These are phyloP conservation scores for Menidia menidia DNA, from an alignment of 2,797 vertebrate species.

Conservation along the genomic window DNA sequence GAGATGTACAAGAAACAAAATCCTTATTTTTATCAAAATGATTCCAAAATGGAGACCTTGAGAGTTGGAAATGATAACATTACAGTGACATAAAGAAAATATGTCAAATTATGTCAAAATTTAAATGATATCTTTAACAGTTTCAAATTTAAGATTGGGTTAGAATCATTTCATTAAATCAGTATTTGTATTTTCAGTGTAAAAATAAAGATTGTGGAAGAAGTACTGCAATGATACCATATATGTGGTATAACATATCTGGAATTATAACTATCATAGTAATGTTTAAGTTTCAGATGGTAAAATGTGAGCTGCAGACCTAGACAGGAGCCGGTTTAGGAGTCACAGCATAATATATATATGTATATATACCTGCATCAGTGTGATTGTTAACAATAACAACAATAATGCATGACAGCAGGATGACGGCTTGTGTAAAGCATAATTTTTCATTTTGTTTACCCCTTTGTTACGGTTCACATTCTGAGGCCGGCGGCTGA, in stretches of 20 bases:
- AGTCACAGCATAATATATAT: not conserved
- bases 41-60: too few relatives aligned
- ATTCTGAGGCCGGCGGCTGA: not conserved
- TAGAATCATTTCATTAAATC: too few relatives aligned
- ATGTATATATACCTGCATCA: not conserved
- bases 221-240: too few relatives aligned
- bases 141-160: too few relatives aligned
- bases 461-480: too few relatives aligned
- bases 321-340: not conserved
- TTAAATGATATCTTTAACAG: not conserved
- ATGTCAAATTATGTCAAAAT: not conserved
- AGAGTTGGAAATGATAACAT: not conserved
- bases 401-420: not conserved
- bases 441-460: not conserved
- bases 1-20: not conserved
- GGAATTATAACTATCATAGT: too few relatives aligned
- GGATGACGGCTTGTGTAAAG: not conserved
- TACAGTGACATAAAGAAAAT: not conserved
- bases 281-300: not conserved
- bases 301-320: not conserved
- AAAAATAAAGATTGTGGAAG: too few relatives aligned
- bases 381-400: not conserved
- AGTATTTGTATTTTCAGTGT: too few relatives aligned
- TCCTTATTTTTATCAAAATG: not conserved
- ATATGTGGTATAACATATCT: too few relatives aligned